Conservation (phyloP, 1,140 invertebrate species). For the Limonius californicus region DNA sequence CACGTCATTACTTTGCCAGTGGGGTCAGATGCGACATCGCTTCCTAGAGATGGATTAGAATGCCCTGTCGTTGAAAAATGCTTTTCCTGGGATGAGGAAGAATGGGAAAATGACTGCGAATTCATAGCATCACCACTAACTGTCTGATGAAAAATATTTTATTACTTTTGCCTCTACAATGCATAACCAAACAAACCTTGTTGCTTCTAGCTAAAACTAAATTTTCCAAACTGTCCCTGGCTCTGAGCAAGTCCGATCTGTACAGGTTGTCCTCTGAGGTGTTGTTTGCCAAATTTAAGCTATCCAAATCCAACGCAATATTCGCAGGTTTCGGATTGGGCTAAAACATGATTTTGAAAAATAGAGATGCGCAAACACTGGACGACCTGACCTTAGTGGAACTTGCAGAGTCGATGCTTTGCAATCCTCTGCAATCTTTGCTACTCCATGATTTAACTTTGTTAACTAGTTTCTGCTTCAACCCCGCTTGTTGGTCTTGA, state of each 20-base stretch:
- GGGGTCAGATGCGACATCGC: background rate
- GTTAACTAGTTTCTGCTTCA: slow-evolving; percentile 22
- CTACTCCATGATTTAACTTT: slow-evolving; percentile 22
- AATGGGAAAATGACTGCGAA: slow-evolving; percentile 8
- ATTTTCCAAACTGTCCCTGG: slow-evolving; percentile 30
- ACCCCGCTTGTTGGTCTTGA: slow-evolving; percentile 3
- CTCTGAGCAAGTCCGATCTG: slow-evolving; percentile 20
- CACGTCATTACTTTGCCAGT: slow-evolving; percentile 13
- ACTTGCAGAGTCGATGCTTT: background rate
- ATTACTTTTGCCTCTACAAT: background rate
- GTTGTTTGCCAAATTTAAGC: slow-evolving; percentile 7
- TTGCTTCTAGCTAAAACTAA: background rate
- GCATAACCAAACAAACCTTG: background rate
- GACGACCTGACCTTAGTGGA: background rate
- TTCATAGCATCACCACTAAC: background rate
- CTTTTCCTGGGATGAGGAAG: slow-evolving; percentile 22
- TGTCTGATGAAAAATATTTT: slow-evolving; percentile 16
- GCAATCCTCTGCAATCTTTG: background rate
- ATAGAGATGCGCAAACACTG: too few species aligned
- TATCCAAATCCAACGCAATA: slow-evolving; percentile 15
- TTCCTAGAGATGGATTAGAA: slow-evolving; percentile 26
- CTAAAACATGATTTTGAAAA: background rate
- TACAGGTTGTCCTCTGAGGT: slow-evolving; percentile 25
- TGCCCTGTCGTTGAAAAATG: slow-evolving; percentile 19
- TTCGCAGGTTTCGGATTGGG: background rate